These are phyloP conservation scores for Labia minor DNA, from an alignment of 2,888 invertebrate genomes.

Conservation along the genomic window DNA sequence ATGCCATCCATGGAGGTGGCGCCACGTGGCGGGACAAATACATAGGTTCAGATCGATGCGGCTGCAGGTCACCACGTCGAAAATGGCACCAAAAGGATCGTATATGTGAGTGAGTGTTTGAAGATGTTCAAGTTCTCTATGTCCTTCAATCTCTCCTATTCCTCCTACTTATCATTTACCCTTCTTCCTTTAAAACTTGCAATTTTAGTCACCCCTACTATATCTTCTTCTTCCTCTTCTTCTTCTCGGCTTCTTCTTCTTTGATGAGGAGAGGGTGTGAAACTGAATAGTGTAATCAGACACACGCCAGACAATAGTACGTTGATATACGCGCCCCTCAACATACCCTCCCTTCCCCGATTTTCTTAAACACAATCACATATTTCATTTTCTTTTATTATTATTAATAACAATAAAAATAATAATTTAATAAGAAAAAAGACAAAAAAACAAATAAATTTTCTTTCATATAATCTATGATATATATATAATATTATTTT, in stretches of 20 bases:
- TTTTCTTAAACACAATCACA: no score
- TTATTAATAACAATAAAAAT: not conserved
- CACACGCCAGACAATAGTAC: not conserved
- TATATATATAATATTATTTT: no score
- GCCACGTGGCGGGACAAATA: not conserved
- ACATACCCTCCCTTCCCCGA: not conserved
- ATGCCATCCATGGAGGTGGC: not conserved
- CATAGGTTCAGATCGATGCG: not conserved
- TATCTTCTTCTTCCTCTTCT: not conserved
- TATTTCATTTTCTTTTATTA: not conserved
- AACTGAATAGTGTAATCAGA: not conserved
- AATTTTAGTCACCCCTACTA: no score
- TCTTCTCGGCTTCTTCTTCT: not conserved
- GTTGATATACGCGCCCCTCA: not conserved
- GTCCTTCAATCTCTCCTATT: not conserved
- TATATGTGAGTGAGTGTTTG: not conserved
- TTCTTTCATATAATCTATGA: not conserved
- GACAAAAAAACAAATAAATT: no score
- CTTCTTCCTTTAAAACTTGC: no score
- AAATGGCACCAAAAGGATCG: not conserved
- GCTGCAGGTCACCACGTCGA: slow-evolving; percentile 4
- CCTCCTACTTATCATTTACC: no score
- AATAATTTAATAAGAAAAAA: not conserved
- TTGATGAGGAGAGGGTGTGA: not conserved
- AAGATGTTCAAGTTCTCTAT: not conserved